phyloP scores from a whole-genome alignment of 1,140 invertebrate species.

The Aphaenogaster ashmeadi region DNA sequence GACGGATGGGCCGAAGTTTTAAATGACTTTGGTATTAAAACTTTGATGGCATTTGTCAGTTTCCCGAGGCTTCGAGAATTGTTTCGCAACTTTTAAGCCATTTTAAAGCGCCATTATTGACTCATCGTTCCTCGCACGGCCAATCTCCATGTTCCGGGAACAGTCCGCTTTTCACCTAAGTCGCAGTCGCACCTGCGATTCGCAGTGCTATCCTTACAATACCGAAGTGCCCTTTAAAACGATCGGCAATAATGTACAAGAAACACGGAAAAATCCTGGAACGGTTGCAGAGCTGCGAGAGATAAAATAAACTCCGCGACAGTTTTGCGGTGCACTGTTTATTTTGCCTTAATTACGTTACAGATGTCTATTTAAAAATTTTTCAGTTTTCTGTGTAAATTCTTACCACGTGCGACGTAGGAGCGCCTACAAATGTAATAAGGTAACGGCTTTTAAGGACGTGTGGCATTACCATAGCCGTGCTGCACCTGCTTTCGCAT shows the following conservation, averaged over 20 bases:
- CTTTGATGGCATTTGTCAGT: slow-evolving; percentile 84
- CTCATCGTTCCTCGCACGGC: slow-evolving; percentile 66
- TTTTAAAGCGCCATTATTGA: slow-evolving; percentile 78
- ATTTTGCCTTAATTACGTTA: slow-evolving; percentile 57
- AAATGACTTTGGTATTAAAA: slow-evolving; percentile 84
- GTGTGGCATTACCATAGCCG: not conserved
- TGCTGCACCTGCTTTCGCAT: slow-evolving; percentile 10
- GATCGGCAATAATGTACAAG: not conserved
- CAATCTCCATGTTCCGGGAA: not conserved
- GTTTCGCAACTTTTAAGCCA: slow-evolving; percentile 81
- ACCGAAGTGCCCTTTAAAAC: not conserved
- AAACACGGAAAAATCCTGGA: slow-evolving; percentile 7
- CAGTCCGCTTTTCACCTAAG: slow-evolving; percentile 2
- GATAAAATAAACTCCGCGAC: slow-evolving; percentile 2
- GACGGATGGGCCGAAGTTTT: slow-evolving; percentile 81
- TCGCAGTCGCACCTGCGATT: slow-evolving; percentile 41
- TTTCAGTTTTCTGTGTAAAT: slow-evolving; percentile 30
- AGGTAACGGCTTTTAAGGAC: slow-evolving; percentile 52
- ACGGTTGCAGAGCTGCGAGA: slow-evolving; percentile 1
- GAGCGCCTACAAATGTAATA: slow-evolving; percentile 43
- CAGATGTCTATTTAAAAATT: slow-evolving; percentile 14
- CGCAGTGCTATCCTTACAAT: not conserved
- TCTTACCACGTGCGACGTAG: slow-evolving; percentile 23
- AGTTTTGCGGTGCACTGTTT: slow-evolving; percentile 4
- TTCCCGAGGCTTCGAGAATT: slow-evolving; percentile 79